Base-by-base conservation (phyloP, 2,888 invertebrate species). In the Heliconius cydno region DNA sequence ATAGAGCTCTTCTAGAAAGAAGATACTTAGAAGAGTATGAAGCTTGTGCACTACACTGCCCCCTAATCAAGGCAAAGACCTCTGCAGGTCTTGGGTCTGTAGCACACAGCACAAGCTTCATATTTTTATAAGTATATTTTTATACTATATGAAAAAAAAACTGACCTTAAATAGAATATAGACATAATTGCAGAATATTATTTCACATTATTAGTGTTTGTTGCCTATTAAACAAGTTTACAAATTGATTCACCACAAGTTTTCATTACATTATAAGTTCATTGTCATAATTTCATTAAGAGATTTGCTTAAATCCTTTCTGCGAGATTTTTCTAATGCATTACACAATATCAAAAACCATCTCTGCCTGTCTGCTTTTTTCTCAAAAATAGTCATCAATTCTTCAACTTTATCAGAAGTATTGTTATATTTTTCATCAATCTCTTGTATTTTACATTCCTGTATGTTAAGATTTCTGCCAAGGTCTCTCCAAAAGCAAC, bases 261-360 rank as follows among this genome's bases (percentile, higher is more conserved):
- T 57, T 19, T 9, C 22, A 34, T 34, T 25, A 13, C 0, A 13
- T 86, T 83, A 92, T 72, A 92, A 89, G 81, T 92, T 92, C 93
- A 92, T 94, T 72, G 89, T 84, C 87, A 93, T 90, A 78, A 94
- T 91, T 82, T 91, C 88, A 84, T 91, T 90, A 22, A 94, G 81
- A 70, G 86, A 85, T 82, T 84, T 87, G n/a, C 88, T 89, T 46
- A 95, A 83, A 82, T 94, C 93, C 84, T 86, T 92, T 81, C 94
- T 90, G 25, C 91, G 86, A 74, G 88, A 84, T 84, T 85, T 88
- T 84, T 94, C 94, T 79, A 95, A 86, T 57, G 93, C 93, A 79
- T 92, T 88, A 85, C 93, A 92, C 3, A 95, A 86, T 19, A 86
- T 85, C 81, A 90, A 90, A 83, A 92, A 92, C 93, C 94, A 94